phyloP scores from a whole-genome alignment of 2,113 vertebrate species.

The Parus major region DNA sequence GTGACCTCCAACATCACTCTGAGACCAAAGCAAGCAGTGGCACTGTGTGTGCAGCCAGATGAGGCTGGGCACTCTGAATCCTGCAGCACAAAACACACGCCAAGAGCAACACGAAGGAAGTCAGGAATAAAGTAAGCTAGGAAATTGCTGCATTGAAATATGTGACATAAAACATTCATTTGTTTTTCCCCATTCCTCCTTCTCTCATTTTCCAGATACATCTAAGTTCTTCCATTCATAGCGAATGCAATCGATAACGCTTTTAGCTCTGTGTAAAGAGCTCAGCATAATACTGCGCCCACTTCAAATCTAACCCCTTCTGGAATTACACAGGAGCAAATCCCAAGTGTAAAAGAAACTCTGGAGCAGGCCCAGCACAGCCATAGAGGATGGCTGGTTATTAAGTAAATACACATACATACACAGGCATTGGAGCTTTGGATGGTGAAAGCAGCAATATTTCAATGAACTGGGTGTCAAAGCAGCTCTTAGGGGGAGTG shows the following conservation, averaged over 20 bases:
- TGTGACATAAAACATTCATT: slow-evolving; percentile 30
- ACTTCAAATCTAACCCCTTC: not conserved
- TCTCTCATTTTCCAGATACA: slow-evolving; percentile 10
- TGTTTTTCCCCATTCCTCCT: not conserved
- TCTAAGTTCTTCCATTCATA: slow-evolving; percentile 30
- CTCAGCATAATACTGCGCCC: not conserved
- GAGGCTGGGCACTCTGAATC: not conserved
- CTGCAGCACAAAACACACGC: not conserved
- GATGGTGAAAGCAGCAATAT: not conserved
- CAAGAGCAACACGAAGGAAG: rapidly evolving
- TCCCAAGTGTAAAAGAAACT: not conserved
- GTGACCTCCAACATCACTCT: not conserved
- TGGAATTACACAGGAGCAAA: not conserved
- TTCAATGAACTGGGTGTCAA: not conserved
- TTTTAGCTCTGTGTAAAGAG: not conserved
- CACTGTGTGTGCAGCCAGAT: rapidly evolving
- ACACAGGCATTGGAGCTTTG: rapidly evolving
- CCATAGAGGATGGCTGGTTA: not conserved
- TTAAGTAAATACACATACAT: not conserved
- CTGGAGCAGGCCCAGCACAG: not conserved
- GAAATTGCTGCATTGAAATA: not conserved
- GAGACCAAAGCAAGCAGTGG: not conserved
- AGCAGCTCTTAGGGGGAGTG: not conserved
- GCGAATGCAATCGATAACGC: slow-evolving; percentile 41
- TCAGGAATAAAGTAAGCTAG: not conserved